Evolutionary conservation across 2,888 invertebrate species (phyloP), one percentile per base, ranked within the genome.

Genomic region (Odontomyia ornata): DNA sequence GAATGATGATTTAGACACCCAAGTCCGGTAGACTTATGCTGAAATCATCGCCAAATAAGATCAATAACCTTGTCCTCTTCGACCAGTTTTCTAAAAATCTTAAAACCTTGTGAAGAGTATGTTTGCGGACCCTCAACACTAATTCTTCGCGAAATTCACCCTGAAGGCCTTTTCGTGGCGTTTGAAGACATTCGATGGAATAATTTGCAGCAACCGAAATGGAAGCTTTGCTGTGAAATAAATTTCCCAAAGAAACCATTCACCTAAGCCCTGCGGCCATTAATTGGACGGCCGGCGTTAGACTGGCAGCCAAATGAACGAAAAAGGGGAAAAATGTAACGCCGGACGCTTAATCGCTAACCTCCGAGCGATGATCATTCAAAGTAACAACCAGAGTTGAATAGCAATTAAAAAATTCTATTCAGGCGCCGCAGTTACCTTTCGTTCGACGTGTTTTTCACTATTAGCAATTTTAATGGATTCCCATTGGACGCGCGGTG

Each of bases 331-430:
- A 15, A 52, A 52, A n/a, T n/a, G 4, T 18, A 52, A 52, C 52
- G 52, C 52, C 52, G 36, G 36, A 36, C 36, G 36, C 36, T 36
- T 36, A 36, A 36, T 5, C 36, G 36, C 9, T 62, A 23, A 27
- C 27, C 62, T 27, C n/a, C 36, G 46, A 69, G 46, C 69, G 47
- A 69, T 69, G 69, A 47, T 47, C 25, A 23, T 69, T 47, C 11
- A 18, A 36, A 69, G 46, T 43, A 69, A 13, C 67, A 67, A 23
- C 21, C 43, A 0, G 21, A 43, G 69, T 46, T 69, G 69, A 46
- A 69, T 69, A 46, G 69, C 69, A 69, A 69, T 69, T 69, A 69
- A 69, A 46, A 69, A 69, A 69, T 69, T 69, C 69, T 69, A 43
- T 21, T 47, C 27, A 69, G 69, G 69, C 69, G 69, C 69, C 69